Evolutionary conservation across 2,113 vertebrate species (phyloP).

Genomic region (Siphamia tubifer): DNA sequence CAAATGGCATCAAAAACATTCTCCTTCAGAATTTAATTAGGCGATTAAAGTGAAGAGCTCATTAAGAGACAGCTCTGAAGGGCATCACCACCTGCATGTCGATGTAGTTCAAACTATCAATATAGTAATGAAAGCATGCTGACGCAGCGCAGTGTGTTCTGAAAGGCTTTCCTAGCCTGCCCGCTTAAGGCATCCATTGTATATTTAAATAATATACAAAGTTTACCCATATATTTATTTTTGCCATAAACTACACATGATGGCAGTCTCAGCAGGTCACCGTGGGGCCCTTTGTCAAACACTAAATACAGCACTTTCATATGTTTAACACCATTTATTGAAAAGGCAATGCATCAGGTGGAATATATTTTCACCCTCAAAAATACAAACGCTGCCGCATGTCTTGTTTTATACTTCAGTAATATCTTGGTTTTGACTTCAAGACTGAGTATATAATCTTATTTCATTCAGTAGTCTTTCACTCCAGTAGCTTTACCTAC

Average conservation of each 20-base stretch:
- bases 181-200: conserved; percentile 25
- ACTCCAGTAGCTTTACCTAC: not conserved
- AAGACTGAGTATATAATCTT: conserved; percentile 1
- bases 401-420: not conserved
- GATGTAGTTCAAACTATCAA: conserved; percentile 32
- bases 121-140: conserved; percentile 46
- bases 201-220: not conserved
- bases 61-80: conserved; percentile 43
- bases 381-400: not conserved
- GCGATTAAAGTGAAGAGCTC: conserved; percentile 44
- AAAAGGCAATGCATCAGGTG: not conserved
- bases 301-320: conserved; percentile 23
- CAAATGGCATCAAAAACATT: not conserved
- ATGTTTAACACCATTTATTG: not conserved
- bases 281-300: not conserved
- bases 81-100: conserved; percentile 43
- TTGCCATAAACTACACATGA: conserved; percentile 6
- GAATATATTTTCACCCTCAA: conserved; percentile 11
- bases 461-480: not conserved
- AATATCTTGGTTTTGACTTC: not conserved
- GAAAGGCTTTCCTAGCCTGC: not conserved
- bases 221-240: conserved; percentile 30
- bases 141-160: conserved; percentile 10
- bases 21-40: conserved; percentile 18
- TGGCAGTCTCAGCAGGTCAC: not conserved